Evolutionary conservation across 1,140 invertebrate genomes (phyloP).

Genomic region (Steinernema khuongi): DNA sequence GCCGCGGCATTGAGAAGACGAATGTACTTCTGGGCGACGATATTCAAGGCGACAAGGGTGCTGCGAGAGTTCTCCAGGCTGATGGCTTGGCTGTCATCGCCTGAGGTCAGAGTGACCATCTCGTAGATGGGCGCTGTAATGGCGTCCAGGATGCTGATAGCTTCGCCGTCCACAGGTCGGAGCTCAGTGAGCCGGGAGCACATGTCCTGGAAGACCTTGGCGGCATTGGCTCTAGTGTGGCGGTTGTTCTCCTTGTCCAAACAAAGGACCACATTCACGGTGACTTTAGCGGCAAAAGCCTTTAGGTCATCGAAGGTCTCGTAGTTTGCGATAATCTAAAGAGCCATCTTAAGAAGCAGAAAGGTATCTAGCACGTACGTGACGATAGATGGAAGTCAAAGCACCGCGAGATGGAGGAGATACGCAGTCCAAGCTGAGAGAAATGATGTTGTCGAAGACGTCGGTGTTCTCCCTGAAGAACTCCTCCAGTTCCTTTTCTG

Average conservation of each 20-base stretch:
- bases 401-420: conserved; percentile 18
- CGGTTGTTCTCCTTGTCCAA: conserved; percentile 31
- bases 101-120: conserved; percentile 14
- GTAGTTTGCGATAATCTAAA: conserved; percentile 22
- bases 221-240: conserved; percentile 22
- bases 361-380: conserved; percentile 12
- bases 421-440: not conserved
- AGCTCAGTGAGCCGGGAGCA: conserved; percentile 21
- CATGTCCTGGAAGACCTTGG: conserved; percentile 22
- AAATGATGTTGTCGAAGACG: not conserved
- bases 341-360: not conserved
- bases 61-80: conserved; percentile 20
- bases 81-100: conserved; percentile 14
- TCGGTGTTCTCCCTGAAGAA: conserved; percentile 5
- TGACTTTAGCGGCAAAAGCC: conserved; percentile 18
- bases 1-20: conserved; percentile 30
- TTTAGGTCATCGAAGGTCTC: conserved; percentile 17
- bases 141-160: conserved; percentile 21
- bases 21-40: conserved; percentile 37
- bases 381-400: conserved; percentile 26
- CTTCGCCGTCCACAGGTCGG: not conserved
- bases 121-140: conserved; percentile 33
- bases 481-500: not conserved
- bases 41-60: conserved; percentile 35
- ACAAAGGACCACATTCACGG: conserved; percentile 19